Base-by-base conservation (phyloP, 2,888 invertebrate species). In the Clivina fossor region DNA sequence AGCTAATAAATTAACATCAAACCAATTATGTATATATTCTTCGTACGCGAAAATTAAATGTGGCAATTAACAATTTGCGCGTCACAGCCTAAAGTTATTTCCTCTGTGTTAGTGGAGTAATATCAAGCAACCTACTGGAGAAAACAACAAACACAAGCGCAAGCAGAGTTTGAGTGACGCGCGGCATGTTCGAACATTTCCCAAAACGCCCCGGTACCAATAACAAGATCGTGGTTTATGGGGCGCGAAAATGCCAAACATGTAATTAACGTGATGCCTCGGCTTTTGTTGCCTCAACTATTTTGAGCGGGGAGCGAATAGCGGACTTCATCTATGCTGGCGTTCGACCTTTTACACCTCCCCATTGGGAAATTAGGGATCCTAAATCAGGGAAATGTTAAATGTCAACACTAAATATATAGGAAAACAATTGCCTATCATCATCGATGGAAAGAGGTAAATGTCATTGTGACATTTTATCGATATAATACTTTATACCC, bases 171-270 rank as follows among this genome's bases (percentile, higher is more conserved):
- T 30, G 30, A 30, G 26, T n/a, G n/a, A n/a, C 28, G 44, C 30
- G 30, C 24, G 35, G 35, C 33, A 35, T 35, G 37, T 48, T 48
- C 37, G 48, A 33, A 30, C 37, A 37, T 35, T 24, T 26, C 37
- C 22, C 37, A 35, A 35, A 48, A 48, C 44, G 28, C 22, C 48
- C 18, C 44, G 35, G 15, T 20, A 26, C 33, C 24, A 47, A 48
- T 33, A 48, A 48, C 35, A 48, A 48, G 48, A 48, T n/a, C 24
- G 37, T 37, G 48, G 35, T 48, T 48, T 48, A 48, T 48, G 48
- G 37, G 48, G 48, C 48, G 48, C 35, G n/a, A 35, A 48, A 48
- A 48, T 48, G 37, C 24, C 48, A 48, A 48, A 35, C 35, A 47
- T 35, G 33, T 48, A 48, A 48, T 48, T 48, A 48, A 33, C 7